Evolutionary conservation across 2,888 invertebrate genomes (phyloP).

Genomic region (Muschampia staudingeri): DNA sequence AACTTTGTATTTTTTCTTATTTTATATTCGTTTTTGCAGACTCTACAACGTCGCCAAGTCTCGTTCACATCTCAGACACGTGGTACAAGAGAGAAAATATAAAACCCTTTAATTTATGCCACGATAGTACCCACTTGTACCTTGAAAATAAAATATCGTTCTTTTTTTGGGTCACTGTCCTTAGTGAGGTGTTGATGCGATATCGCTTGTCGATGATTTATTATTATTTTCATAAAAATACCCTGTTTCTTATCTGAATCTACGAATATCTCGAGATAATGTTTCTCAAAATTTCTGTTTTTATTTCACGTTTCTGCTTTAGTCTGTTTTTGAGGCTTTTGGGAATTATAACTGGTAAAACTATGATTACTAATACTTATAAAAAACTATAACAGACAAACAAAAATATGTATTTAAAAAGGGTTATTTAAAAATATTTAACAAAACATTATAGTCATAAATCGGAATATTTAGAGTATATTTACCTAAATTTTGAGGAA

Average conservation of each 20-base stretch:
- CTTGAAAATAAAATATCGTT: conserved; percentile 89
- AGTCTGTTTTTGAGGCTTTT: too few species aligned
- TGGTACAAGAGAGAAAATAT: conserved; percentile 88
- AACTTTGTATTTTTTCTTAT: neutral
- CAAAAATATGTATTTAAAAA: too few species aligned
- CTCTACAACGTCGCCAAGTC: conserved; percentile 79
- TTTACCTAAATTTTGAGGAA: too few species aligned
- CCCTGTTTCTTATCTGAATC: neutral
- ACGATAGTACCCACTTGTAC: conserved; percentile 87
- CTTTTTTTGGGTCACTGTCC: conserved; percentile 88
- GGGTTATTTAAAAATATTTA: too few species aligned
- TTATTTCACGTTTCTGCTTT: too few species aligned
- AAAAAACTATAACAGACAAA: too few species aligned
- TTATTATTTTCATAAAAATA: conserved; percentile 38
- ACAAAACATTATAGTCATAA: too few species aligned
- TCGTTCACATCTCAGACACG: conserved; percentile 83
- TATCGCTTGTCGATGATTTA: conserved; percentile 75
- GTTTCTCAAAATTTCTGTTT: too few species aligned
- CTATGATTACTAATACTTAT: too few species aligned
- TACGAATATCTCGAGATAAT: neutral
- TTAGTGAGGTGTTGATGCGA: conserved; percentile 80
- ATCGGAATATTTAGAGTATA: too few species aligned
- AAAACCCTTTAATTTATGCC: conserved; percentile 90
- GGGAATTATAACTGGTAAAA: too few species aligned
- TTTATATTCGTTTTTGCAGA: conserved; percentile 74